A percentile compares a stretch with the other conserved stretches of the same genome.
Evolutionary conservation across 1,140 invertebrate species (phyloP).

Genomic region (Chrysomallon squamiferum): DNA sequence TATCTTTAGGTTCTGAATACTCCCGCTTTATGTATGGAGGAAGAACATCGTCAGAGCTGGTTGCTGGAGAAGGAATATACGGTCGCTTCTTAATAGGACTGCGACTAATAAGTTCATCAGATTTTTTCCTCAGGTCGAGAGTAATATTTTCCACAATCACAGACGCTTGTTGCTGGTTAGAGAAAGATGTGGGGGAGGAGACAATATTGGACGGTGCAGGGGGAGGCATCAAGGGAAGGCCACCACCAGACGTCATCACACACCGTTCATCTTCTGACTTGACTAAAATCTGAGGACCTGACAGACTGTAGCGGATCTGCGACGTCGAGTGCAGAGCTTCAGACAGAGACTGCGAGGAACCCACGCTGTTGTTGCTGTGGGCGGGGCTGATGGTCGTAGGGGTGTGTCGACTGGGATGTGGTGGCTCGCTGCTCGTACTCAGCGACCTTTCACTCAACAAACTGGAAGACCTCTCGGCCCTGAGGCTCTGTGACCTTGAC

Average conservation of each 20-base stretch:
- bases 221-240: slow-evolving; percentile 5
- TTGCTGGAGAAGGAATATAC: slow-evolving; percentile 32
- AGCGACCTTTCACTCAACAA: too few relatives aligned
- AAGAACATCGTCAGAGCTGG: slow-evolving; percentile 2
- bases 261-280: slow-evolving; percentile 16
- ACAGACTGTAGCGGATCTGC: slow-evolving; percentile 19
- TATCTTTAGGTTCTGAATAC: neutral
- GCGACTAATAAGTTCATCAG: slow-evolving; percentile 42
- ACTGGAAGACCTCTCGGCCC: too few relatives aligned
- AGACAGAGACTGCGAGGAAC: slow-evolving; percentile 12
- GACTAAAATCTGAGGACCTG: slow-evolving; percentile 3
- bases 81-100: slow-evolving; percentile 61
- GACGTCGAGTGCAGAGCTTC: slow-evolving; percentile 25
- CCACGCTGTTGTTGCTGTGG: neutral
- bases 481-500: too few relatives aligned
- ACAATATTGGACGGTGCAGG: neutral
- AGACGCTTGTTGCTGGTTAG: slow-evolving; percentile 28
- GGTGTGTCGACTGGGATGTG: neutral
- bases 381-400: neutral
- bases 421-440: too few relatives aligned
- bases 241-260: neutral
- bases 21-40: neutral
- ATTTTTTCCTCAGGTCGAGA: slow-evolving; percentile 51
- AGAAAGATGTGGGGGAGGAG: slow-evolving; percentile 7
- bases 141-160: slow-evolving; percentile 51